Conservation (phyloP, 2,888 invertebrate species). For the Ecliptopera silaceata region DNA sequence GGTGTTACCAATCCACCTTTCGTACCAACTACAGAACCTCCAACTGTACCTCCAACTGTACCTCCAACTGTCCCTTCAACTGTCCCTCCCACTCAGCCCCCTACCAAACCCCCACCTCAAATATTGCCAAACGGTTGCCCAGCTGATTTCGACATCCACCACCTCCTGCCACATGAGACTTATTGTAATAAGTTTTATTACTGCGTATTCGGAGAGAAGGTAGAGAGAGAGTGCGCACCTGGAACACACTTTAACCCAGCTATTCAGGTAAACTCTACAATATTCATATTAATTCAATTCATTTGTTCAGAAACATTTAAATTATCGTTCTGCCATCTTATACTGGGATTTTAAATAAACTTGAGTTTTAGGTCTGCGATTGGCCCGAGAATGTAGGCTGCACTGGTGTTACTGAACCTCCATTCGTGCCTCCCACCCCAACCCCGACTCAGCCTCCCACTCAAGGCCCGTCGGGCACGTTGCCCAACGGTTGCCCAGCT, state of each 20-base stretch:
- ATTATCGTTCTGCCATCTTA: too few relatives aligned
- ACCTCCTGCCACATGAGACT: constrained; percentile 46
- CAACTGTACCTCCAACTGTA: constrained; percentile 18
- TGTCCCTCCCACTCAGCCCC: background rate
- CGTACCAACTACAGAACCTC: background rate
- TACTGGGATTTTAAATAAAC: too few relatives aligned
- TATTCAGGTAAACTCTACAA: constrained; percentile 39
- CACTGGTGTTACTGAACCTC: too few relatives aligned
- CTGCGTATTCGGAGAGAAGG: constrained; percentile 46
- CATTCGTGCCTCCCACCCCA: background rate
- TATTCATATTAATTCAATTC: too few relatives aligned
- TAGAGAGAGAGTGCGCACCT: constrained; percentile 37
- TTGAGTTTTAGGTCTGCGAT: too few relatives aligned
- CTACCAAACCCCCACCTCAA: background rate
- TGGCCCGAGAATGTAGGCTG: too few relatives aligned
- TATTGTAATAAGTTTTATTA: constrained; percentile 51
- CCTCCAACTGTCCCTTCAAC: constrained; percentile 22
- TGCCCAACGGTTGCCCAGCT: constrained; percentile 25
- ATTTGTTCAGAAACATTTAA: too few relatives aligned
- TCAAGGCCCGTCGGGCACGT: constrained; percentile 1
- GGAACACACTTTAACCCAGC: constrained; percentile 42
- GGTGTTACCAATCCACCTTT: background rate
- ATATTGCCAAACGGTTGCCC: too few relatives aligned
- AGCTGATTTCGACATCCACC: constrained; percentile 35
- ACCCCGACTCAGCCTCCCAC: background rate